Evolutionary conservation across 2,888 invertebrate genomes (phyloP).

Genomic region (Punctoribates punctum): DNA sequence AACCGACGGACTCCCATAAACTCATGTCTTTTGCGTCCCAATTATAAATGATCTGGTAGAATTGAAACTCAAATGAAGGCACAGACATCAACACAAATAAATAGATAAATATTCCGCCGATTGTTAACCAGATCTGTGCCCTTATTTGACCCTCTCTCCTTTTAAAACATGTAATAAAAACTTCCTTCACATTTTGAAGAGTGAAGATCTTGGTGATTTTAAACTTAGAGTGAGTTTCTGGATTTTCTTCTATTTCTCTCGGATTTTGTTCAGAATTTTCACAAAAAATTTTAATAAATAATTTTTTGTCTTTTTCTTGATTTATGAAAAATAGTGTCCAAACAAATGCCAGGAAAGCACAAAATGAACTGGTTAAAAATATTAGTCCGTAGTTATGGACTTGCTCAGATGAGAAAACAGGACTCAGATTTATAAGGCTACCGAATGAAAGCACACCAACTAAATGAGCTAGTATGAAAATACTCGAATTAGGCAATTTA

Average conservation of each 20-base stretch:
- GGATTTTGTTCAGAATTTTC: background rate
- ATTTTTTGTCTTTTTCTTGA: background rate
- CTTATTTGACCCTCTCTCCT: background rate
- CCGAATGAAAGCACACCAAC: no score
- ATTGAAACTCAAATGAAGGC: background rate
- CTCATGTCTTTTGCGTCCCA: background rate
- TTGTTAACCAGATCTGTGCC: background rate
- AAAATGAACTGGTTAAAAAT: background rate
- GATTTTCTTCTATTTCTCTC: background rate
- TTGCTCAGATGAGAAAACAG: no score
- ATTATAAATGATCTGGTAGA: background rate
- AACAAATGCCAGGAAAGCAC: background rate
- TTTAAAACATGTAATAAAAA: background rate
- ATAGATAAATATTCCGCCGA: background rate
- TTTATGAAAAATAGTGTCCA: background rate
- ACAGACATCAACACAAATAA: background rate
- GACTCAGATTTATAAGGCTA: no score
- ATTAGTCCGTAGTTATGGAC: background rate
- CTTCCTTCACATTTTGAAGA: background rate
- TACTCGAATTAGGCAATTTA: no score
- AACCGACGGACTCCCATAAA: background rate
- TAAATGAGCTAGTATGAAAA: no score
- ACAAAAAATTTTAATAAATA: background rate
- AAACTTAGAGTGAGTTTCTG: no score
- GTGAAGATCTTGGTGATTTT: no score